A percentile compares a stretch with the other conserved stretches of the same genome.
Conservation (phyloP, 2,113 vertebrate species). For the Stictonetta naevosa region DNA sequence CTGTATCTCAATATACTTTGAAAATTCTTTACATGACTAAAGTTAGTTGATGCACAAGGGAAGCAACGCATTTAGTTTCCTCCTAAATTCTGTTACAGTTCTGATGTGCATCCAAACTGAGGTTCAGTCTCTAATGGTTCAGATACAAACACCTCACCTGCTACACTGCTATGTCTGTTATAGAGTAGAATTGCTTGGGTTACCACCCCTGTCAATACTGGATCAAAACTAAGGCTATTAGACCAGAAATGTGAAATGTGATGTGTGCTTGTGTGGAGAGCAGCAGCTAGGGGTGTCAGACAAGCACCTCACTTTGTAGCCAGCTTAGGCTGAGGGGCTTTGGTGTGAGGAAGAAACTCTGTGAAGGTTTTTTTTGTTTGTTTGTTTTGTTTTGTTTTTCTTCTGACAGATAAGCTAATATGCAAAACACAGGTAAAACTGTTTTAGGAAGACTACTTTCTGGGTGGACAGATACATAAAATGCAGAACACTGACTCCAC, state of each 20-base stretch:
- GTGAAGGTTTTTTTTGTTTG: not conserved
- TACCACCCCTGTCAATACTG: not conserved
- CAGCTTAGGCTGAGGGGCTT: not conserved
- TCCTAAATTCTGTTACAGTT: not conserved
- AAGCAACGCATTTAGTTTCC: not conserved
- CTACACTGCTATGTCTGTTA: not conserved
- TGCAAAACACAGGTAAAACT: not conserved
- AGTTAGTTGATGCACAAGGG: not conserved
- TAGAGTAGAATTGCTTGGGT: not conserved
- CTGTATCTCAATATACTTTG: not conserved
- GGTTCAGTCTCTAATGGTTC: not conserved
- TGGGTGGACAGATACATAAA: not conserved
- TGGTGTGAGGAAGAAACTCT: not conserved
- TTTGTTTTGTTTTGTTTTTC: not conserved
- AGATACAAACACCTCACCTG: not conserved
- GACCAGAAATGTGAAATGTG: accelerated
- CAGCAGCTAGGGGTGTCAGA: not conserved
- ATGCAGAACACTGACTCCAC: not conserved
- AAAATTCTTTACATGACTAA: not conserved
- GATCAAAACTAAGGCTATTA: not conserved
- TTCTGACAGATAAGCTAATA: not conserved
- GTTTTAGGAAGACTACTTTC: not conserved
- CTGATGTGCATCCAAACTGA: not conserved
- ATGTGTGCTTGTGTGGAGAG: too few species aligned
- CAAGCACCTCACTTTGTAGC: not conserved